Conservation (phyloP, 1,140 invertebrate species). For the Drosophila gunungcola region DNA sequence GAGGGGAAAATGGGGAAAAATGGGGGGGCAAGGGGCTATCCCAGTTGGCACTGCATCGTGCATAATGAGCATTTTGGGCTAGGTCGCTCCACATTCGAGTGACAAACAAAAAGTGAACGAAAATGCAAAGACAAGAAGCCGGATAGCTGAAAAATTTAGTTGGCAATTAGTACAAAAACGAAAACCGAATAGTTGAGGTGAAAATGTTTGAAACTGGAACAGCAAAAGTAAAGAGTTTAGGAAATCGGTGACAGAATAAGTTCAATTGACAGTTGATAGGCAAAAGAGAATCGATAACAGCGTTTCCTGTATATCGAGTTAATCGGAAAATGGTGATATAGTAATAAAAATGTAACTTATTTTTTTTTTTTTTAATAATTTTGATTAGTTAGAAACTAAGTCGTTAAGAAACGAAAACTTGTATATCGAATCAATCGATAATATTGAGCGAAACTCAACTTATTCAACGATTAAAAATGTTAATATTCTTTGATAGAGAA, state of each 20-base stretch:
- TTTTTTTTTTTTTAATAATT: no score
- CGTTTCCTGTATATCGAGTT: background rate
- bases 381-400: background rate
- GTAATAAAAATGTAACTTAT: no score
- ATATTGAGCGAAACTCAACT: background rate
- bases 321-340: no score
- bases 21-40: background rate
- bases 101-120: conserved; percentile 21
- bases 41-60: conserved; percentile 15
- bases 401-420: no score
- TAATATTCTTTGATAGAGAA: background rate
- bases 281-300: background rate
- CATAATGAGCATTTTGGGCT: conserved; percentile 53
- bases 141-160: conserved; percentile 14
- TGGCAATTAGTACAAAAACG: conserved; percentile 46
- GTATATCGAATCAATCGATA: background rate
- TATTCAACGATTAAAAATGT: background rate
- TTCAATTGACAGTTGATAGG: conserved; percentile 19
- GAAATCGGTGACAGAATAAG: conserved; percentile 31
- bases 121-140: conserved; percentile 24
- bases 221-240: conserved; percentile 20
- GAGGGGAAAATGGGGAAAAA: background rate
- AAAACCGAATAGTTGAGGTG: conserved; percentile 32
- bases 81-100: conserved; percentile 55
- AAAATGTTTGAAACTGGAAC: conserved; percentile 35